These are phyloP conservation scores for Xestoiulus laeticollis DNA, from an alignment of 2,888 invertebrate genomes.

Conservation along the genomic window DNA sequence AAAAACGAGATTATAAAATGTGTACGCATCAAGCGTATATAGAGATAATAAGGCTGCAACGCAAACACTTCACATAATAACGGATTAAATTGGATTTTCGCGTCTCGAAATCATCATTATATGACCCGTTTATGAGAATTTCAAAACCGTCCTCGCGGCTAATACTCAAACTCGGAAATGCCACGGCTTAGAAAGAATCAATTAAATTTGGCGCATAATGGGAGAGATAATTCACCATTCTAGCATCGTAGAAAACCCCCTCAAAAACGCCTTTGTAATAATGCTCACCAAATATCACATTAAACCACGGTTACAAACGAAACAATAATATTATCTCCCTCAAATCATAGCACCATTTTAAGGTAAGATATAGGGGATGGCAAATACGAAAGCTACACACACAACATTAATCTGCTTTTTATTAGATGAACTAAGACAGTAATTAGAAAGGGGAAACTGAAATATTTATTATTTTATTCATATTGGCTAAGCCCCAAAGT, in stretches of 20 bases:
- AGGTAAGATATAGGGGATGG: no score
- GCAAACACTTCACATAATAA: neutral
- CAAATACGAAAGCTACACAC: no score
- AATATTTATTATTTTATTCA: no score
- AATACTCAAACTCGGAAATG: neutral
- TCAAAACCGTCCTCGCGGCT: constrained; percentile 10
- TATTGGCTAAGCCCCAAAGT: no score
- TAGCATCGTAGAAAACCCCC: neutral
- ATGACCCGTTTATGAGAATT: constrained; percentile 8
- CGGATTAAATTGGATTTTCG: neutral
- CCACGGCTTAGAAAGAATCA: constrained; percentile 7
- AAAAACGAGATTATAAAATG: neutral
- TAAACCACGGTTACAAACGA: neutral
- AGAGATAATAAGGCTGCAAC: neutral
- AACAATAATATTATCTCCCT: neutral
- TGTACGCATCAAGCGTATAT: neutral
- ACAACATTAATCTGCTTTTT: no score
- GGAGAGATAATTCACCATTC: neutral
- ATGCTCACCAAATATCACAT: neutral
- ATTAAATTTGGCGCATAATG: constrained; percentile 18
- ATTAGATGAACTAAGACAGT: no score
- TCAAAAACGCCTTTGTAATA: neutral
- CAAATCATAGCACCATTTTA: neutral
- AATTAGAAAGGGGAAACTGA: no score
- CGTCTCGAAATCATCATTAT: constrained; percentile 26